A percentile compares a stretch with the other conserved stretches of the same genome.
Evolutionary conservation across 1,140 invertebrate species (phyloP).

Genomic region (Antheraea pernyi): DNA sequence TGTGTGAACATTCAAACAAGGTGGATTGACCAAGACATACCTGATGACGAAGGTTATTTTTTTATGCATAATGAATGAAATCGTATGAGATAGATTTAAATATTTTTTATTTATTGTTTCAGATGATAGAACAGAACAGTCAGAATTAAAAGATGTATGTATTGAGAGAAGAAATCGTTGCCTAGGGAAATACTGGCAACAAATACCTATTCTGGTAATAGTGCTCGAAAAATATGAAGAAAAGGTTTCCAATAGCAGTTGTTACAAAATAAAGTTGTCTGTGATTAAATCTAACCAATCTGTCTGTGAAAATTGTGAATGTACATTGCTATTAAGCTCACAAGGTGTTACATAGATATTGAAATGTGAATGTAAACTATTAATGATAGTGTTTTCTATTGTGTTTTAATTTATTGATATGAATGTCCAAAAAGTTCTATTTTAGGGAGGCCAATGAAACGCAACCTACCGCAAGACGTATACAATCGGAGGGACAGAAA

Average conservation of each 20-base stretch:
- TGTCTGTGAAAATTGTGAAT: constrained; percentile 29
- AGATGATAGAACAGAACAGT: constrained; percentile 38
- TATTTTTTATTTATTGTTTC: constrained; percentile 28
- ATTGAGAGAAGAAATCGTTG: constrained; percentile 61
- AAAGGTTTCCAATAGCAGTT: constrained; percentile 16
- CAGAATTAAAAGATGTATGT: constrained; percentile 33
- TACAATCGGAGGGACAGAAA: too few relatives aligned
- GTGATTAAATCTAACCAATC: constrained; percentile 34
- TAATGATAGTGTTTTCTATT: neutral
- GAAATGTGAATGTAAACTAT: neutral
- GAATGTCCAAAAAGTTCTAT: too few relatives aligned
- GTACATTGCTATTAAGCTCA: constrained; percentile 36
- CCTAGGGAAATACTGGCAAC: constrained; percentile 78
- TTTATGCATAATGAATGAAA: neutral
- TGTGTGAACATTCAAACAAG: constrained; percentile 81
- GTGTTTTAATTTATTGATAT: too few relatives aligned
- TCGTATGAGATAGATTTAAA: neutral
- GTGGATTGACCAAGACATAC: constrained; percentile 75
- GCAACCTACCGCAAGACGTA: too few relatives aligned
- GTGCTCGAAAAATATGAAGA: constrained; percentile 40
- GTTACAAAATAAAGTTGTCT: constrained; percentile 31
- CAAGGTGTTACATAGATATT: constrained; percentile 36
- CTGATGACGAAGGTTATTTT: constrained; percentile 54
- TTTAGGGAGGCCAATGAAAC: too few relatives aligned
- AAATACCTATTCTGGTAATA: constrained; percentile 67